These are phyloP conservation scores for Tetranychus piercei DNA, from an alignment of 2,888 invertebrate genomes.

Conservation along the genomic window DNA sequence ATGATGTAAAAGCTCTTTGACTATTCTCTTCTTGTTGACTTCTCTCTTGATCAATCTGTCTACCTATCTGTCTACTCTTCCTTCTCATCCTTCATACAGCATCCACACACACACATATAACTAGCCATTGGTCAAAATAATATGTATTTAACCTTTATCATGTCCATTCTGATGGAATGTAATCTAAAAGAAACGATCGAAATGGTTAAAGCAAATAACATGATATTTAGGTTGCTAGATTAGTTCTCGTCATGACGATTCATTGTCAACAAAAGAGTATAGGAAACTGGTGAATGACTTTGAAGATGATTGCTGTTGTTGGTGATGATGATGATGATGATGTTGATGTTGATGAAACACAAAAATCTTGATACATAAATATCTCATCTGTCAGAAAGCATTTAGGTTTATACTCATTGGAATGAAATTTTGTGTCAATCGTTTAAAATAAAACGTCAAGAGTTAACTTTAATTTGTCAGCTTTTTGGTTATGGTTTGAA, in stretches of 20 bases:
- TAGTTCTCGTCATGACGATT: not conserved
- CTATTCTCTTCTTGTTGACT: not conserved
- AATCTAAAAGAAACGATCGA: not conserved
- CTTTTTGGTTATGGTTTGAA: too few species aligned
- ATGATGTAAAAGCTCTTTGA: not conserved
- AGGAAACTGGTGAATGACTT: not conserved
- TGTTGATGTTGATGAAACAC: too few species aligned
- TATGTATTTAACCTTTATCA: not conserved
- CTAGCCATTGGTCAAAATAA: not conserved
- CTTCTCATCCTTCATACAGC: not conserved
- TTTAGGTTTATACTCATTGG: too few species aligned
- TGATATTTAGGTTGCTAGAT: not conserved
- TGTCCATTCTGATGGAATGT: slow-evolving; percentile 1
- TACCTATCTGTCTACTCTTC: not conserved
- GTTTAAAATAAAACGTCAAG: too few species aligned
- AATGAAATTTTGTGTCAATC: too few species aligned
- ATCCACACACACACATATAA: not conserved
- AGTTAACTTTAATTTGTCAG: too few species aligned
- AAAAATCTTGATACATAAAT: too few species aligned
- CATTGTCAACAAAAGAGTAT: not conserved
- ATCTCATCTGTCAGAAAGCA: too few species aligned
- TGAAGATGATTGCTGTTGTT: not conserved
- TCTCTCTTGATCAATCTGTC: not conserved
- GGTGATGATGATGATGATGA: not conserved
- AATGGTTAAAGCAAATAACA: not conserved